Conservation (phyloP, 2,113 vertebrate species). For the Petrocephalus zakoni region DNA sequence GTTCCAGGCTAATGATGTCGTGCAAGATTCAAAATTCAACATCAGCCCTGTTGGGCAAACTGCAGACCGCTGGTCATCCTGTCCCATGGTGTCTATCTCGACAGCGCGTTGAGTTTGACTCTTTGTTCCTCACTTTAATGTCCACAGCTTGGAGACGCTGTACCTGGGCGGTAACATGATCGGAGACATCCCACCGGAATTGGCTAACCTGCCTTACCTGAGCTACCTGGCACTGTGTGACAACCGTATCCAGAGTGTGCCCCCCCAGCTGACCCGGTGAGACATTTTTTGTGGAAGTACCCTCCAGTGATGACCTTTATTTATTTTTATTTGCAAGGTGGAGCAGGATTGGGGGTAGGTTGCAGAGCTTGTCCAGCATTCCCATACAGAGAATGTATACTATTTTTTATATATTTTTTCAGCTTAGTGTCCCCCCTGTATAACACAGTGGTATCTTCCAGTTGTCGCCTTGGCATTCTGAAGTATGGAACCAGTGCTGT, state of each 20-base stretch:
- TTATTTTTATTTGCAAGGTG: background rate
- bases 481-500: background rate
- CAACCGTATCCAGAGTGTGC: slow-evolving; percentile 95
- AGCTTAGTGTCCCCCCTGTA: background rate
- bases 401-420: background rate
- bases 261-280: slow-evolving; percentile 92
- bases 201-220: slow-evolving; percentile 84
- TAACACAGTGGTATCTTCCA: background rate
- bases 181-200: slow-evolving; percentile 83
- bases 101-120: background rate
- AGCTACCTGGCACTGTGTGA: slow-evolving; percentile 92
- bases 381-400: background rate
- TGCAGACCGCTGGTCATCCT: background rate
- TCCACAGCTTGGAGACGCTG: slow-evolving; percentile 82
- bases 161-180: slow-evolving; percentile 97
- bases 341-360: background rate
- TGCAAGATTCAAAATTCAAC: background rate
- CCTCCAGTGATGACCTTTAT: background rate
- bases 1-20: background rate
- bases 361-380: background rate
- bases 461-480: background rate
- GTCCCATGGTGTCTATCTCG: background rate
- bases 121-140: slow-evolving; percentile 22
- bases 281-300: background rate
- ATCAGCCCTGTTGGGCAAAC: background rate